A percentile compares a stretch with the other conserved stretches of the same genome.
Evolutionary conservation across 2,888 invertebrate species (phyloP).

Genomic region (Crocallis elinguaria): DNA sequence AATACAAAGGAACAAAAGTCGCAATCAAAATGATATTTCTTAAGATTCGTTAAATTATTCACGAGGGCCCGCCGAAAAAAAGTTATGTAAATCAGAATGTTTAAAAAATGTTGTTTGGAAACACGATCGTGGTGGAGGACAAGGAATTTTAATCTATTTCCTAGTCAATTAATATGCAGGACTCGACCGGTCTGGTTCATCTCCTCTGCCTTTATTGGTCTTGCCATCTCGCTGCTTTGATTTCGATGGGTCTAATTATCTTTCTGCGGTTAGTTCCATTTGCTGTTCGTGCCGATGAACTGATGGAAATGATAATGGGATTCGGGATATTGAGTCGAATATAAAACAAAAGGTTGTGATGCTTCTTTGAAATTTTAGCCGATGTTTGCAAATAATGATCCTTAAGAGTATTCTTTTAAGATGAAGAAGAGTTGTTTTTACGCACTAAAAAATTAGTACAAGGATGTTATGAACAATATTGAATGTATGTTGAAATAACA

Average conservation of each 20-base stretch:
- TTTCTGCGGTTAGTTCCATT: constrained; percentile 64
- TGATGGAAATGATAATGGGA: constrained; percentile 34
- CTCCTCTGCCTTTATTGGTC: constrained; percentile 80
- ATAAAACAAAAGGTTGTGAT: constrained; percentile 10
- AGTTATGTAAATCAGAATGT: constrained; percentile 78
- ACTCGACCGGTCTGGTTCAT: constrained; percentile 83
- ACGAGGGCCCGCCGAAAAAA: constrained; percentile 73
- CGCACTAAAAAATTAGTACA: too few species aligned
- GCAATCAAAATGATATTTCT: constrained; percentile 68
- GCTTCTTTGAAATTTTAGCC: neutral
- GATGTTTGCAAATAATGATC: neutral
- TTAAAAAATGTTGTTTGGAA: constrained; percentile 82
- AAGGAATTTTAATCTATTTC: constrained; percentile 85
- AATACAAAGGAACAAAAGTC: constrained; percentile 41
- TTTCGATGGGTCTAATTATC: constrained; percentile 75
- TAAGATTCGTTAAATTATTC: constrained; percentile 83
- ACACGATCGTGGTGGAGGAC: constrained; percentile 73
- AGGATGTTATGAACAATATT: too few species aligned
- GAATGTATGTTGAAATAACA: too few species aligned
- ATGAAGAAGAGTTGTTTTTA: too few species aligned
- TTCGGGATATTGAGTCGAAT: constrained; percentile 27
- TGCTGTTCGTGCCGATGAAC: constrained; percentile 33
- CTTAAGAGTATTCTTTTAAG: neutral
- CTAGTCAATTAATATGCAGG: constrained; percentile 85
- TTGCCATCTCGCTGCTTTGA: constrained; percentile 72